Evolutionary conservation across 2,113 vertebrate genomes (phyloP).

Genomic region (Vanacampus margaritifer): DNA sequence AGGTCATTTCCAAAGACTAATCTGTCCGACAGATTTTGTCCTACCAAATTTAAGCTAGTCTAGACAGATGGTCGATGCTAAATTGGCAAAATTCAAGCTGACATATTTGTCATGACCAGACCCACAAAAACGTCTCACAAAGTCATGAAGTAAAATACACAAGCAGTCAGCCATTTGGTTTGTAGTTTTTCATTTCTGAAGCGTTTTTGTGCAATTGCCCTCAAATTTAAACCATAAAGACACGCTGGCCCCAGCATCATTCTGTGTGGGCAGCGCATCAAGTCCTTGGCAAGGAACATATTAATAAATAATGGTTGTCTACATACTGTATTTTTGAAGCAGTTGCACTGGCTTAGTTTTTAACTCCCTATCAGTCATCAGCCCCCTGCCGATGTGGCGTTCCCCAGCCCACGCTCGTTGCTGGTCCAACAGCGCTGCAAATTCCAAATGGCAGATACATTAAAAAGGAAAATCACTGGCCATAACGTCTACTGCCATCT

Average conservation of each 20-base stretch:
- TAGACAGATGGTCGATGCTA: no score
- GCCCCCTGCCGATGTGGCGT: conserved; percentile 62
- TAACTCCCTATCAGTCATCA: conserved; percentile 85
- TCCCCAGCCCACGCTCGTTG: conserved; percentile 40
- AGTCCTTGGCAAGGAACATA: no score
- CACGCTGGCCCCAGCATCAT: no score
- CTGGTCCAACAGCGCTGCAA: conserved; percentile 64
- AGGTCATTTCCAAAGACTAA: no score
- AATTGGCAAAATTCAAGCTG: no score
- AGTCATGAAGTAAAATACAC: no score
- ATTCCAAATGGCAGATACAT: conserved; percentile 79
- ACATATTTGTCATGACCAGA: no score
- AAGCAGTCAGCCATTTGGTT: no score
- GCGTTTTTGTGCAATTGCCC: background rate
- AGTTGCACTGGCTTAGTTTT: conserved; percentile 44
- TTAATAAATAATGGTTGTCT: no score
- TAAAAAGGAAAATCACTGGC: conserved; percentile 85
- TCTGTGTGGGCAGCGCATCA: background rate
- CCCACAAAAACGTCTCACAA: no score
- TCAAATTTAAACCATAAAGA: background rate
- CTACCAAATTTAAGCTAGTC: no score
- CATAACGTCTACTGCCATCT: conserved; percentile 84
- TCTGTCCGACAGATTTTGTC: no score
- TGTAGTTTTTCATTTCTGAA: background rate
- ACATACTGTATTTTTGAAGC: background rate